Evolutionary conservation across 2,888 invertebrate genomes (phyloP), one percentile per base, ranked within the genome.

Genomic region (Ophraella communa): DNA sequence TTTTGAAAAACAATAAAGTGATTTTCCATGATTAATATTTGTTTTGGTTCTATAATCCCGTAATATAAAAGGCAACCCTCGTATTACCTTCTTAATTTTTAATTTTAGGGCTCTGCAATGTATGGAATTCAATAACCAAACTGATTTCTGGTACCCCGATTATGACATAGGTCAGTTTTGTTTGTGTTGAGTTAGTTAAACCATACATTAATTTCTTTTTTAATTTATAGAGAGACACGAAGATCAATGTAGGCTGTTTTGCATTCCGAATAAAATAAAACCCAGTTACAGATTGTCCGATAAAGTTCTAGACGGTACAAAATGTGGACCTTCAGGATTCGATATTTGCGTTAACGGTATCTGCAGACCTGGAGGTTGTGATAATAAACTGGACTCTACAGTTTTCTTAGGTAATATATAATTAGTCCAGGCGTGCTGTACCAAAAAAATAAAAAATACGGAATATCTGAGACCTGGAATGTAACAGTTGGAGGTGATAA

Each of bases 311-410:
- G 94, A 95, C 80, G 94, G 94, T 44, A 94, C 94, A 60, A 87
- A 92, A 51, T 95, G 94, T 76, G 89, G 88, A 5, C 87, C 89
- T 54, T 90, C 92, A 73, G 89, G 90, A 51, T 92, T 90, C 78
- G 90, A 93, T 81, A 88, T 94, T 74, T 94, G 94, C 78, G 91
- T 95, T 42, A 93, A 93, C 77, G 95, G 95, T 52, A 87, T 88
- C 65, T 96, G 95, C 82, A 85, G 87, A 54, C 86, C 87, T 53
- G 94, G 93, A 51, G 95, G 95, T 62, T 96, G 95, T 81, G 94
- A 95, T 82, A 92, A 93, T 80, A 84, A 87, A 70, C 85, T 95
- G 14, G 88, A 90, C 71, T 95, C 95, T 3, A 84, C 86, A 3
- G 87, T 88, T 69, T 86, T 85, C 70, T 83, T 92, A 69, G 88